These are phyloP conservation scores for Pristionchus exspectatus DNA, from an alignment of 2,888 invertebrate genomes.

Conservation along the genomic window DNA sequence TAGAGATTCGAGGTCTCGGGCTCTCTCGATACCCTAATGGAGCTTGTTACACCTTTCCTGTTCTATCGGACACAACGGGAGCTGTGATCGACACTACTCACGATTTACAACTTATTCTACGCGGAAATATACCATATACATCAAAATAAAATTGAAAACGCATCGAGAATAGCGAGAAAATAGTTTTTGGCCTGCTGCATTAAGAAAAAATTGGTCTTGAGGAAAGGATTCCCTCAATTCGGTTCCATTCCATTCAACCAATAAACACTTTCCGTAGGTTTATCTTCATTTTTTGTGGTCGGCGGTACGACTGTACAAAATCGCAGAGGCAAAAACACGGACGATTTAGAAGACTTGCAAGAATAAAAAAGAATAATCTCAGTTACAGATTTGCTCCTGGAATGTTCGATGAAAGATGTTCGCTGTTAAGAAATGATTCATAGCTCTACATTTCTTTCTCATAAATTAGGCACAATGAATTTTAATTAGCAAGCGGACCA, in stretches of 20 bases:
- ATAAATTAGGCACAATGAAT: too few species aligned
- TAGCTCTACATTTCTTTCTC: too few species aligned
- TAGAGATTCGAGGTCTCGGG: conserved; percentile 1
- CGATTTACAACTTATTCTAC: neutral
- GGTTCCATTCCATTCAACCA: too few species aligned
- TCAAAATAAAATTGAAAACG: too few species aligned
- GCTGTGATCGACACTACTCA: neutral
- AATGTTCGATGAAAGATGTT: neutral
- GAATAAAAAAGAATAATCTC: neutral
- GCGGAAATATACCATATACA: too few species aligned
- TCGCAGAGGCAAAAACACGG: neutral
- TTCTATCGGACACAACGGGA: neutral
- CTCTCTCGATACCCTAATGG: conserved; percentile 30
- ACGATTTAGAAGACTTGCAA: neutral
- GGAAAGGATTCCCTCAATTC: too few species aligned
- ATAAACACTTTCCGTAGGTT: too few species aligned
- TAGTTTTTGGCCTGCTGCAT: too few species aligned
- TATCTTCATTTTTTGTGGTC: neutral
- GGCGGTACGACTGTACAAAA: neutral
- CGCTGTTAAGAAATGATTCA: neutral
- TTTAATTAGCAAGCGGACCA: too few species aligned
- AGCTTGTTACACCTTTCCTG: conserved; percentile 45
- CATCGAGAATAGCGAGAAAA: too few species aligned
- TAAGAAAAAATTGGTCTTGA: too few species aligned
- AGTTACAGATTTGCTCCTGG: neutral